Base-by-base conservation (phyloP, 2,113 vertebrate species). In the Martes martes region DNA sequence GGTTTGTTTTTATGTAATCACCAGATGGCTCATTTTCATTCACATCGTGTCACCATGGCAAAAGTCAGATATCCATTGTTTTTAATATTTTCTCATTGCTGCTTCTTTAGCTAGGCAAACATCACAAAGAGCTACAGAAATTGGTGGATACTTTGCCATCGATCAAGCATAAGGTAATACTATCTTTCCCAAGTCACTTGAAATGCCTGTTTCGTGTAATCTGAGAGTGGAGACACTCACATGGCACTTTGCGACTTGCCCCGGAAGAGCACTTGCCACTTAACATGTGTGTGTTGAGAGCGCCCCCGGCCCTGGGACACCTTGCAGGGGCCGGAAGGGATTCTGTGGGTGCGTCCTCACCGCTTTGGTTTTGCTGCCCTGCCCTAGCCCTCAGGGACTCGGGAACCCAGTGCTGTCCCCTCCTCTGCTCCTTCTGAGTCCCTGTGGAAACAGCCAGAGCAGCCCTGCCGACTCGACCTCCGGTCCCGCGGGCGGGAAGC, bases 141-240 rank as follows among this genome's bases (percentile, higher is more conserved):
- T 97, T 99, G 98, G 99, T 99, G 3, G 99, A 99, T 74, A 99
- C 99, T 36, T 98, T 99, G 95, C 99, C 99, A 39, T 99, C 99
- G 2, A 99, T 99, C 97, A 99, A 99, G 97, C 99, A 99, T 98
- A 99, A 99, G 99, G 99, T 99, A 71, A 97, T 97, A 28, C 74
- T 69, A 63, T 10, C 50, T 26, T 26, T 4, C 50, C 76, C 73
- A 42, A 39, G 47, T 85, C 71, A 71, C 74, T 67, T 95, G 74
- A 84, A 96, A 50, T 84, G 6, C 28, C 36, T 73, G 82, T 89
- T 92, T 50, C 36, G 23, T 71, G 85, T 39, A 59, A 1, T 79
- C 65, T 89, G 61, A 24, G 59, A 78, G 59, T 50, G 3, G 82
- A 95, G 78, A 61, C 59, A 69, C 28, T 91, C 45, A 50, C 23